Percentiles rank a stretch among this genome's conserved stretches.
Conservation (phyloP, 2,113 vertebrate genomes). For the Heptranchias perlo region DNA sequence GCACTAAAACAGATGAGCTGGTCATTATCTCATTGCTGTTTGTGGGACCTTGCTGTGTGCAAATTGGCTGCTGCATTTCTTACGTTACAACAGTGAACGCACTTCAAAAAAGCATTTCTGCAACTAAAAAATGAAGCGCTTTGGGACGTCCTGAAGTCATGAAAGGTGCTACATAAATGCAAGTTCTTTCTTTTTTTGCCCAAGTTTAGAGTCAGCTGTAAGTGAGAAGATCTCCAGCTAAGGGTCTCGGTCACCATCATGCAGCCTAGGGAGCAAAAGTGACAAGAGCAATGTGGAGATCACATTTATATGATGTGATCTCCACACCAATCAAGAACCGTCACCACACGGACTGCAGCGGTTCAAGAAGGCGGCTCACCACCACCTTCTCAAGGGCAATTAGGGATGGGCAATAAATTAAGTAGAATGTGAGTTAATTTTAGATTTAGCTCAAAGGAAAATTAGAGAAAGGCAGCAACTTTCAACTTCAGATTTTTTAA, state of each 20-base stretch:
- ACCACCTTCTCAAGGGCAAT: no score
- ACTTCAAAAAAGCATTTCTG: no score
- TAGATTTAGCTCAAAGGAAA: not conserved
- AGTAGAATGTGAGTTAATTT: not conserved
- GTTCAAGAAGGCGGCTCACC: no score
- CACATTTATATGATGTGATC: no score
- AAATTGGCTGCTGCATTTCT: not conserved
- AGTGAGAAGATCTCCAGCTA: not conserved
- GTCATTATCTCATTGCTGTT: not conserved
- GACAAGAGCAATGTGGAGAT: not conserved
- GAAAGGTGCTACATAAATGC: not conserved
- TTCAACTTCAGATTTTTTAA: conserved; percentile 27
- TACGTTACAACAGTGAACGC: not conserved
- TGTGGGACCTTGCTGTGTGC: not conserved
- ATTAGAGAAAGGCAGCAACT: not conserved
- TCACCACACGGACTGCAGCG: no score
- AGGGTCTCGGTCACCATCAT: not conserved
- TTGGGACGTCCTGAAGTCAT: not conserved
- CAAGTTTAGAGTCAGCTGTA: not conserved
- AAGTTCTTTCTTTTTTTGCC: not conserved
- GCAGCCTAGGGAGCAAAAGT: not conserved
- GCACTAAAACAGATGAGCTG: not conserved
- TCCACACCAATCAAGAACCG: no score
- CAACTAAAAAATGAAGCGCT: not conserved
- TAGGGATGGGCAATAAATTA: no score